Base-by-base conservation (phyloP, 1,140 invertebrate genomes). In the Drosophila yakuba region DNA sequence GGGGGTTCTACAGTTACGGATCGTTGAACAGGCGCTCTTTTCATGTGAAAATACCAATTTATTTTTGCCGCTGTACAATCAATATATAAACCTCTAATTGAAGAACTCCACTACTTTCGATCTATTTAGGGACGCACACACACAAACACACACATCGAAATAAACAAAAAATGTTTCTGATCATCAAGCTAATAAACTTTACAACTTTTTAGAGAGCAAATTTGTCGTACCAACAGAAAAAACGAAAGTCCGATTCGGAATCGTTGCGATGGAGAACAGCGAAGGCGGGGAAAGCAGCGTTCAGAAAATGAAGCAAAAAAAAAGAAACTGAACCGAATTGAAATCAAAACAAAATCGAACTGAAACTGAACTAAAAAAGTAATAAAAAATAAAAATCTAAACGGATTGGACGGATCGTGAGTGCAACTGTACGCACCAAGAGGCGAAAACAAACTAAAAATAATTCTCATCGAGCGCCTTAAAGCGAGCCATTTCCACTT, bases 391-490 rank as follows among this genome's bases (percentile, higher is more conserved):
- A 56, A 76, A 73, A 78, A 54, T 35, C 28, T 51, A 45, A 63
- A 39, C 20, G 51, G 38, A 59, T 45, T 23, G 44, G 20, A 23
- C 11, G 12, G 20, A 58, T 38, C 41, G 48, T 36, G 44, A 71
- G 36, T 56, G 47, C 67, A 73, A 86, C 82, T 78, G 82, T 76
- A 79, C 83, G 66, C 78, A 88, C 74, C 83, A 64, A 88, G 71
- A 82, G 78, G 74, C 74, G 83, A 86, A 86, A 78, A 88, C 78
- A 86, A 82, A 86, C 82, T 88, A 88, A 86, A 86, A 88, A 88
- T 86, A 86, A 75, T 86, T 86, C 82, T 86, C 82, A 84, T 80
- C 81, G 81, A 67, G 64, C 71, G 75, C 71, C 75, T 75, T 47
- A 75, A 75, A 78, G 57, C 80, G 54, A 74, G 48, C 61, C 72